Base-by-base conservation (phyloP, 2,888 invertebrate genomes). In the Sicus ferrugineus region DNA sequence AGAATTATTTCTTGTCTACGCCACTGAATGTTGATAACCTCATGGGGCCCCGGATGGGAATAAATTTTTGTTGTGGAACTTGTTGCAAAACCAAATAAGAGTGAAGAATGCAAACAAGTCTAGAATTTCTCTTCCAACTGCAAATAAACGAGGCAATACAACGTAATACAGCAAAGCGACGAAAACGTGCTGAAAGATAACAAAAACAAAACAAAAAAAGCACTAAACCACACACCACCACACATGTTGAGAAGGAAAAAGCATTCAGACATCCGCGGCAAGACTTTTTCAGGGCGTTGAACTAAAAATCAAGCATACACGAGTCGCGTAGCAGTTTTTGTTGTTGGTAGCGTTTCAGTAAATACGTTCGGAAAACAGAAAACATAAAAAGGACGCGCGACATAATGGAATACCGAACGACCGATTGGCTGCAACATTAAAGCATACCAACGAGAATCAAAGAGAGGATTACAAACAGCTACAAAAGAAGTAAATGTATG, bases 221-320 rank as follows among this genome's bases (percentile, higher is more conserved):
- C 38, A 34, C 14, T 1, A 34, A 9, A 14, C 14, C 14, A 14
- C 7, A 34, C 7, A 23, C 2, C 7, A 52, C 4, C 11, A 19
- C 7, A 23, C 2, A 59, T 6, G 14, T n/a, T 19, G 46, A 67
- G 26, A 59, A n/a, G n/a, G n/a, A 50, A 52, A 30, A 65, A 59
- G 54, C 26, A 52, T 6, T 14, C 28, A 19, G 26, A 38, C 2
- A 31, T 30, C 21, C 26, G 21, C 63, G 21, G 31, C 46, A 28
- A 48, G 73, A 26, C 59, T 48, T 26, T 58, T 63, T 58, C 68
- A 73, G 73, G 73, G 71, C 73, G 70, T 73, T 73, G 73, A 73
- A 73, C 73, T 63, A 73, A 66, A 66, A 34, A 54, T 34, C 38
- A 28, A 38, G 30, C 34, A 34, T 34, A 7, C 34, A 14, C 34